Conservation (phyloP, 1,140 invertebrate species). For the Cherax destructor region DNA sequence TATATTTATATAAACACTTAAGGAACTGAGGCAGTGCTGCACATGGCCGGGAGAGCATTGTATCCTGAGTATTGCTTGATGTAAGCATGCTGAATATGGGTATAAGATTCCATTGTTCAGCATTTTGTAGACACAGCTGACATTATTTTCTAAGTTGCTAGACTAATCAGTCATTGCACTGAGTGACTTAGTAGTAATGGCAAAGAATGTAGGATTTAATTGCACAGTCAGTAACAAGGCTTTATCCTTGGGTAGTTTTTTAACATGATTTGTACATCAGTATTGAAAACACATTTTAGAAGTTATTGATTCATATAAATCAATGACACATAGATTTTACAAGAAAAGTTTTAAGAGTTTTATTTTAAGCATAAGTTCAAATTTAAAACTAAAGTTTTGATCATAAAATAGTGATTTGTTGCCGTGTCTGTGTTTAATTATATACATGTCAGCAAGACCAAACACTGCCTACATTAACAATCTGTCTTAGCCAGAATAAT, state of each 20-base stretch:
- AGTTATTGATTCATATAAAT: neutral
- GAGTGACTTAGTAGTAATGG: neutral
- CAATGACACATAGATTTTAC: neutral
- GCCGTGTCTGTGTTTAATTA: neutral
- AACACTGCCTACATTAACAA: neutral
- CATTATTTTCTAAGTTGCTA: constrained; percentile 5
- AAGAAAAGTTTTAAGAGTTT: no score
- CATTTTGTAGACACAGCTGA: neutral
- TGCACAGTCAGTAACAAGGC: neutral
- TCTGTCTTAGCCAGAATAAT: neutral
- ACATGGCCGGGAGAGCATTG: neutral
- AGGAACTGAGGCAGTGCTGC: neutral
- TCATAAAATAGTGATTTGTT: neutral
- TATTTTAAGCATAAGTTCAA: neutral
- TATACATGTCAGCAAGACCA: neutral
- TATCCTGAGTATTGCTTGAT: constrained; percentile 24
- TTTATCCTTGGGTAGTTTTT: neutral
- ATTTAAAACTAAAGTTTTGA: neutral
- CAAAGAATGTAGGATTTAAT: neutral
- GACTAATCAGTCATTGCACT: neutral
- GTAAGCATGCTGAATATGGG: constrained; percentile 21
- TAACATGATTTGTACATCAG: neutral
- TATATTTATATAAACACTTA: neutral
- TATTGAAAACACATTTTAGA: neutral
- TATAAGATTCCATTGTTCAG: neutral